Evolutionary conservation across 2,113 vertebrate genomes (phyloP).

Genomic region (Mobula birostris): DNA sequence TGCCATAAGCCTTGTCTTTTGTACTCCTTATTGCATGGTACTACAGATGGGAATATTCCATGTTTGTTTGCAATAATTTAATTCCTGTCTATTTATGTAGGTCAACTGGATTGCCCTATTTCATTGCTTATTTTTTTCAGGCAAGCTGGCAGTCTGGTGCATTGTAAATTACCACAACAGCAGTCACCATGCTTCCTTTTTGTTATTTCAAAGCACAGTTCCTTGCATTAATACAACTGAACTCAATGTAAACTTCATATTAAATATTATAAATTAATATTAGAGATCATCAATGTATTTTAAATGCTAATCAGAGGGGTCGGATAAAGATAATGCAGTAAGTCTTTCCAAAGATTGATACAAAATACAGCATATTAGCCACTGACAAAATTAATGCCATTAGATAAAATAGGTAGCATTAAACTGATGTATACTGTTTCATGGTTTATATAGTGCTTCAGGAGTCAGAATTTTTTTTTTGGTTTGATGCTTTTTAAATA

Average conservation of each 20-base stretch:
- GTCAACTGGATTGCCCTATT: neutral
- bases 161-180: neutral
- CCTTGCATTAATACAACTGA: neutral
- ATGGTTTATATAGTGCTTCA: neutral
- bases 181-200: neutral
- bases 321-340: too few relatives aligned
- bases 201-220: neutral
- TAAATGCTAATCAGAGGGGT: too few relatives aligned
- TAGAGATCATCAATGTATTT: too few relatives aligned
- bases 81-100: neutral
- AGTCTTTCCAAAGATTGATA: too few relatives aligned
- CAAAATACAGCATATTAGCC: too few relatives aligned
- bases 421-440: too few relatives aligned
- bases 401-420: too few relatives aligned
- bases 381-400: too few relatives aligned
- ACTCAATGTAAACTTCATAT: neutral
- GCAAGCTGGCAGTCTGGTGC: neutral
- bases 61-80: neutral
- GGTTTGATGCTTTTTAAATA: neutral
- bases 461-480: neutral
- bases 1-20: too few relatives aligned
- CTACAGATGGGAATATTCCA: neutral
- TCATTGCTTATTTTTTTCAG: neutral
- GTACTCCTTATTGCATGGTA: neutral
- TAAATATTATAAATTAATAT: too few relatives aligned